Evolutionary conservation across 2,113 vertebrate genomes (phyloP).

Genomic region (Stegostoma tigrinum): DNA sequence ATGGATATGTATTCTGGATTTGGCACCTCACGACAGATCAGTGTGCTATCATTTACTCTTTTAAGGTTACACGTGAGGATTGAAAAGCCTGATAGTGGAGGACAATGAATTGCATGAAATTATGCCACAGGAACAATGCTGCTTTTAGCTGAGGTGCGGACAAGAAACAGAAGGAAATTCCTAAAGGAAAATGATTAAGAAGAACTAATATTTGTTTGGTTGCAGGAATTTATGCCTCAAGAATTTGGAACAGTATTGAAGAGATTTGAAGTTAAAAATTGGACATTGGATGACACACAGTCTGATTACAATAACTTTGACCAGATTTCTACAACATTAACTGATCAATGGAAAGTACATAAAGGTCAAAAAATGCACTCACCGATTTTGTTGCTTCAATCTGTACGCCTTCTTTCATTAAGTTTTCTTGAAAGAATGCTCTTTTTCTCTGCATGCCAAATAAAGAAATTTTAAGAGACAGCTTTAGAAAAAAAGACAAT

Average conservation of each 20-base stretch:
- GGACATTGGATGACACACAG: not conserved
- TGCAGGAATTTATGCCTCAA: not conserved
- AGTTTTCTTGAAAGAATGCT: slow-evolving; percentile 71
- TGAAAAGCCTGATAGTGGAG: not conserved
- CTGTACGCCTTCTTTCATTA: slow-evolving; percentile 76
- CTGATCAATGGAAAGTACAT: not conserved
- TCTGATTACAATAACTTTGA: not conserved
- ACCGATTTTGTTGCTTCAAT: slow-evolving; percentile 78
- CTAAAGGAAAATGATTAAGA: not conserved
- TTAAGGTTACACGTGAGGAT: not conserved
- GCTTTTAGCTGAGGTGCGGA: not conserved
- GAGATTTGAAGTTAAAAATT: not conserved
- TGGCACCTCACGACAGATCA: not conserved
- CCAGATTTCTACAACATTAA: not conserved
- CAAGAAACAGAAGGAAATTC: not conserved
- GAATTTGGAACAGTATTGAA: not conserved
- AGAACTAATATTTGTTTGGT: not conserved
- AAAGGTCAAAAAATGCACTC: slow-evolving; percentile 46
- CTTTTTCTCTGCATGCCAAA: slow-evolving; percentile 64
- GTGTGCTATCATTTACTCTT: not conserved
- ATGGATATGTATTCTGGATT: not conserved
- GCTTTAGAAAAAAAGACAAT: not conserved
- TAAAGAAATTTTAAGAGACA: slow-evolving; percentile 1
- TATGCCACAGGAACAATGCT: not conserved
- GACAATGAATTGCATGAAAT: not conserved